Evolutionary conservation across 2,113 vertebrate species (phyloP).

Genomic region (Paracanthobrama guichenoti): DNA sequence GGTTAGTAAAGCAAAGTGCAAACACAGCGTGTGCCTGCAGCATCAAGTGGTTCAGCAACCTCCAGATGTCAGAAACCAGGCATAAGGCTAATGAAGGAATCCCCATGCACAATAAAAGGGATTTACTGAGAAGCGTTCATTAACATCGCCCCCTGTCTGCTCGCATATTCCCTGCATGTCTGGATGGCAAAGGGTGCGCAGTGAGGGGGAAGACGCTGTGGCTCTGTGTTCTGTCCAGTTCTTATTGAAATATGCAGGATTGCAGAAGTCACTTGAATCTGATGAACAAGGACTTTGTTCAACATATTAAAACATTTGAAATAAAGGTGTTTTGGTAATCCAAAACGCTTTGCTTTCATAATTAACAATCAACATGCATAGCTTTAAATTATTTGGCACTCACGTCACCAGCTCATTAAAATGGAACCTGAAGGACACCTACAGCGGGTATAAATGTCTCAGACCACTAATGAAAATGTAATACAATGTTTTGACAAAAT

Average conservation of each 20-base stretch:
- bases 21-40: neutral
- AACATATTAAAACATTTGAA: neutral
- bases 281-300: constrained; percentile 1
- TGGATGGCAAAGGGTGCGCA: neutral
- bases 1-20: constrained; percentile 57
- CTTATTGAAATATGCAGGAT: constrained; percentile 20
- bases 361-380: neutral
- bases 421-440: neutral
- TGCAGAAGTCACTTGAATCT: neutral
- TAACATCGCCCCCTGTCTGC: constrained; percentile 1
- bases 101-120: constrained; percentile 28
- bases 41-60: neutral
- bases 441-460: neutral
- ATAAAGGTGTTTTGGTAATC: neutral
- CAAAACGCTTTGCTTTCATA: neutral
- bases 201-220: constrained; percentile 24
- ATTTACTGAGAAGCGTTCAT: constrained; percentile 28
- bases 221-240: constrained; percentile 32
- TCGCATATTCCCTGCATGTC: constrained; percentile 25
- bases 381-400: neutral
- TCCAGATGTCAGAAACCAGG: constrained; percentile 9
- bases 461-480: neutral
- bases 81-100: constrained; percentile 27
- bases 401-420: neutral
- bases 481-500: no score